Conservation (phyloP, 2,888 invertebrate genomes). For the Apamea crenata region DNA sequence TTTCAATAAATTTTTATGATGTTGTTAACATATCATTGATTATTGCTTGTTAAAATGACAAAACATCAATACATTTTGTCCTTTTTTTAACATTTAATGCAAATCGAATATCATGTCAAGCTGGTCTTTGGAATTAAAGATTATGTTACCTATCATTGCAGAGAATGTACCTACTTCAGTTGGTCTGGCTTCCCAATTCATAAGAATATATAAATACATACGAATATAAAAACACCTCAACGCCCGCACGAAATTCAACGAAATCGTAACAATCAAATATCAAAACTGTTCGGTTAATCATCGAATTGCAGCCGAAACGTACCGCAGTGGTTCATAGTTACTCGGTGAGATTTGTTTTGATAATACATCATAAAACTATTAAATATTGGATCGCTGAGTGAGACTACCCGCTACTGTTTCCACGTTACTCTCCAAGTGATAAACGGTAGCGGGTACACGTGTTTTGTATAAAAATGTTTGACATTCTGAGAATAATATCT, state of each 20-base stretch:
- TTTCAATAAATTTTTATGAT: slow-evolving; percentile 49
- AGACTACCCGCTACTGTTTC: slow-evolving; percentile 88
- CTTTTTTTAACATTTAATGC: background rate
- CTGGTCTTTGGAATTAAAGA: background rate
- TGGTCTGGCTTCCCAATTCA: background rate
- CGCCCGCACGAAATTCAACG: background rate
- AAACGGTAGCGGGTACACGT: slow-evolving; percentile 72
- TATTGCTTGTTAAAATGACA: slow-evolving; percentile 34
- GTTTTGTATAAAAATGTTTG: slow-evolving; percentile 57
- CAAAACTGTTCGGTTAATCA: slow-evolving; percentile 77
- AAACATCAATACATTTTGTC: slow-evolving; percentile 2
- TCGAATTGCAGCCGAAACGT: slow-evolving; percentile 85
- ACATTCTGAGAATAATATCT: slow-evolving; percentile 42
- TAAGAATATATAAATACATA: background rate
- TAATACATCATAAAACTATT: slow-evolving; percentile 91
- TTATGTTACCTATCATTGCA: background rate
- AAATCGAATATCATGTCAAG: slow-evolving; percentile 1
- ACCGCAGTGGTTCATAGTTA: slow-evolving; percentile 86
- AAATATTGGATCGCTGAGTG: slow-evolving; percentile 91
- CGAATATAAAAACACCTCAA: background rate
- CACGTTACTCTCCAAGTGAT: slow-evolving; percentile 77
- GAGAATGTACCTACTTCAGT: background rate
- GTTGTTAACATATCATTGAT: slow-evolving; percentile 43
- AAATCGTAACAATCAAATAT: slow-evolving; percentile 72
- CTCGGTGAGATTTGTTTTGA: slow-evolving; percentile 90